Evolutionary conservation across 1,140 invertebrate genomes (phyloP), one percentile per base, ranked within the genome.

Genomic region (Leptestheria dahalacensis): DNA sequence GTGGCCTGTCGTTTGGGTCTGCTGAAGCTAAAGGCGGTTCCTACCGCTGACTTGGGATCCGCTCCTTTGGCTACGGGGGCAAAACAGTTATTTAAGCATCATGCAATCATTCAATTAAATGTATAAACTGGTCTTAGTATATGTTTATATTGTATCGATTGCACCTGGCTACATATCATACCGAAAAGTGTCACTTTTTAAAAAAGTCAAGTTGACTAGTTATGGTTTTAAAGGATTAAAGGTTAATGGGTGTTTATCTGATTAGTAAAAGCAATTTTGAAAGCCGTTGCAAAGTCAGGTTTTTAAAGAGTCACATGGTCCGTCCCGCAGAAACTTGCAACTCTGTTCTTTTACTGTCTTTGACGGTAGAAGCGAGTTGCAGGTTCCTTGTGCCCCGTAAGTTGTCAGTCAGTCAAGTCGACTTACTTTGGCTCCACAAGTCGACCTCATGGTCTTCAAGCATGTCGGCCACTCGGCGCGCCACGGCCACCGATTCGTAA

Each of bases 1-100:
- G 71, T 66, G 3, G 77, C 71, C 66, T 79, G 75, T 15, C 71
- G 60, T 61, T 77, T 79, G 2, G 76, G 76, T 46, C 75, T 64
- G 55, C 71, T 70, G 62, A 78, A 76, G 12, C 73, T 74, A 50
- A 71, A 77, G 15, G 73, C 72, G 20, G 72, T 73, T 29, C 74
- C 74, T 47, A 70, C 66, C 1, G 76, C 73, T 29, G 75, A 77
- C 24, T 70, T 70, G 11, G 71, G 72, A 65, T 76, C 72, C 3
- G 74, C 75, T 33, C 69, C 67, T 33, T 68, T 63, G 62, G 70
- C 73, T 71, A 65, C 9, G 66, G 57, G 23, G 21, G n/a, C 20
- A 41, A 26, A 41, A 59, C n/a, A 59, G 1, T 28, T 48, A 58
- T n/a, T n/a, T 15, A 47, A 47, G n/a, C n/a, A n/a, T 11, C 41